These are phyloP conservation scores for Parazoanthus atlanticus DNA, from an alignment of 92 coral and sea anemone species.

Conservation along the genomic window DNA sequence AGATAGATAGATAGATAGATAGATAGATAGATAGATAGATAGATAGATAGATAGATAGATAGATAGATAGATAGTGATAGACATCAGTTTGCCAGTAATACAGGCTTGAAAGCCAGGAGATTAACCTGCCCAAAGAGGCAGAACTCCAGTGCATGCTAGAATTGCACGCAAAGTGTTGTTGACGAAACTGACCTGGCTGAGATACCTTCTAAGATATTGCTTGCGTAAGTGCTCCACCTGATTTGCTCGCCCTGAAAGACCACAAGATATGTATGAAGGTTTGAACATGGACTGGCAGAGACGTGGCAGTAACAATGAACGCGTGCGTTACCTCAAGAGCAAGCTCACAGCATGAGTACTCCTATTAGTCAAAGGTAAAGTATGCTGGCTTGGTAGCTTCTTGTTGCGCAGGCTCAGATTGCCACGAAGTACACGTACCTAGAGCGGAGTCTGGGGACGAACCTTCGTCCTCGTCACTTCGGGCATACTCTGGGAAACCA, in stretches of 20 bases:
- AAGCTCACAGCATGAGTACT: conserved; percentile 53
- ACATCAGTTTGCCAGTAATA: not conserved
- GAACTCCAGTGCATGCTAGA: not conserved
- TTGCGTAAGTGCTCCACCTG: conserved; percentile 79
- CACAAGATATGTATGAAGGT: conserved; percentile 68
- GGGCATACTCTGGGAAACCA: conserved; percentile 63
- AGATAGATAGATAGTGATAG: too few relatives aligned
- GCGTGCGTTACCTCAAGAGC: conserved; percentile 82
- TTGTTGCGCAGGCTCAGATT: conserved; percentile 89
- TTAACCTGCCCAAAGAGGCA: conserved; percentile 4
- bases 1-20: not conserved
- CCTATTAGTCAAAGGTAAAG: conserved; percentile 90
- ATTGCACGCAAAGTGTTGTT: conserved; percentile 14
- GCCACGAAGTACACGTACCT: conserved; percentile 97
- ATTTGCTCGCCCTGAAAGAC: conserved; percentile 80
- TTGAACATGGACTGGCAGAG: conserved; percentile 55
- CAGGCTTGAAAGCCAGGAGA: not conserved
- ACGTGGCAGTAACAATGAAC: conserved; percentile 52
- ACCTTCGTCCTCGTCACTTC: conserved; percentile 91
- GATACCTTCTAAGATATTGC: conserved; percentile 78
- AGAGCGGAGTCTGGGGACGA: conserved; percentile 98
- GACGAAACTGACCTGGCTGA: conserved; percentile 57
- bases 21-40: not conserved
- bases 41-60: not conserved
- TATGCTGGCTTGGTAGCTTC: conserved; percentile 81